Evolutionary conservation across 2,888 invertebrate species (phyloP), one percentile per base, ranked within the genome.

Genomic region (Lacanobia oleracea): DNA sequence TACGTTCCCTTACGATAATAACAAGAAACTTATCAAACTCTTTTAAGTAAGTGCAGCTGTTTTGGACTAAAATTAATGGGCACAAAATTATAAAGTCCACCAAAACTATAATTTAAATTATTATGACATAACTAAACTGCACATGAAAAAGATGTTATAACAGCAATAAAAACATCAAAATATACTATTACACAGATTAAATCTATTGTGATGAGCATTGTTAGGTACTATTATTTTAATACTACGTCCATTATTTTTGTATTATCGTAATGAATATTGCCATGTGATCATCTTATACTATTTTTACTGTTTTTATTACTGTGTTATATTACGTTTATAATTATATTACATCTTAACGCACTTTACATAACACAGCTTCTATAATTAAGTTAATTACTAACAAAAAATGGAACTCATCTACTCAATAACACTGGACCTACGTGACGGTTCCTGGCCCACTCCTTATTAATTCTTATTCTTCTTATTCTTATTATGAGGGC

Each of bases 161-260:
- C n/a, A 57, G 53, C 62, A 14, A 53, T 61, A 56, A 65, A 45
- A 61, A 33, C n/a, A 65, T 1, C 12, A 60, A 54, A 62, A 54
- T 68, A 65, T 50, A 57, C 10, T 50, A 65, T 66, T 68, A 64
- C 7, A 57, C 14, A 27, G 64, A 75, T 74, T 59, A 37, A 59
- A 79, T 74, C 54, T 56, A 50, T 18, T 43, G 9, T 14, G 27
- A 51, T 72, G 27, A 53, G 27, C 12, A 45, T 60, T 45, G 16
- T 23, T 45, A n/a, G 50, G n/a, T 56, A 7, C 37, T 62, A 77
- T 61, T 45, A 75, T 51, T 76, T 51, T 21, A 77, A 69, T 57
- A 33, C 45, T 43, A 18, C 43, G 10, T 18, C 43, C 0, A 23
- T 60, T 66, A 62, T 53, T 54, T 54, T 48, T 14, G 16, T 76